A percentile compares a stretch with the other conserved stretches of the same genome.
Evolutionary conservation across 1,140 invertebrate species (phyloP).

Genomic region (Cheumatopsyche charites): DNA sequence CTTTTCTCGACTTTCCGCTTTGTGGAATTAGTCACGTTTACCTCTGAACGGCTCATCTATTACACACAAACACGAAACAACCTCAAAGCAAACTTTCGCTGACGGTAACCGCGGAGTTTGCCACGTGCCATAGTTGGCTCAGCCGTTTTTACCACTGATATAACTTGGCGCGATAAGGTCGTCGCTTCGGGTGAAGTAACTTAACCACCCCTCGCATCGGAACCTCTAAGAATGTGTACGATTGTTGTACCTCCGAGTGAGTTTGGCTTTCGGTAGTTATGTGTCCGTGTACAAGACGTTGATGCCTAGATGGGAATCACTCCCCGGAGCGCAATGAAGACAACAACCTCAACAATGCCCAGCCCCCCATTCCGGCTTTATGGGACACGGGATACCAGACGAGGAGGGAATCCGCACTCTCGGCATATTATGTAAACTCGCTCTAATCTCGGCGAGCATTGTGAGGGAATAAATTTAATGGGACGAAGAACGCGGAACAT

Average conservation of each 20-base stretch:
- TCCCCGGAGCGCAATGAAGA: conserved; percentile 35
- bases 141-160: no score
- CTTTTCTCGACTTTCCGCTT: no score
- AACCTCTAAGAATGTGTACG: conserved; percentile 20
- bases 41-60: no score
- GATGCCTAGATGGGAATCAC: conserved; percentile 28
- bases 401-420: neutral
- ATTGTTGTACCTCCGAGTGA: neutral
- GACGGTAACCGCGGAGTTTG: no score
- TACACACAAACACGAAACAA: no score
- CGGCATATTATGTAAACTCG: neutral
- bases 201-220: no score
- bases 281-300: neutral
- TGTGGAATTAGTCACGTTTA: no score
- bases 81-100: no score
- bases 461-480: conserved; percentile 16
- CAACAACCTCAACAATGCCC: conserved; percentile 31
- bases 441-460: conserved; percentile 11
- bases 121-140: no score
- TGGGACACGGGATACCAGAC: conserved; percentile 7
- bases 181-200: no score
- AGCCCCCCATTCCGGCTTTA: conserved; percentile 19
- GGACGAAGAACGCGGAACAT: neutral
- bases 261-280: conserved; percentile 20
- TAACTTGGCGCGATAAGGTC: no score